These are phyloP conservation scores for Sebastes itinus DNA, from an alignment of 2,797 vertebrate genomes.

Conservation along the genomic window DNA sequence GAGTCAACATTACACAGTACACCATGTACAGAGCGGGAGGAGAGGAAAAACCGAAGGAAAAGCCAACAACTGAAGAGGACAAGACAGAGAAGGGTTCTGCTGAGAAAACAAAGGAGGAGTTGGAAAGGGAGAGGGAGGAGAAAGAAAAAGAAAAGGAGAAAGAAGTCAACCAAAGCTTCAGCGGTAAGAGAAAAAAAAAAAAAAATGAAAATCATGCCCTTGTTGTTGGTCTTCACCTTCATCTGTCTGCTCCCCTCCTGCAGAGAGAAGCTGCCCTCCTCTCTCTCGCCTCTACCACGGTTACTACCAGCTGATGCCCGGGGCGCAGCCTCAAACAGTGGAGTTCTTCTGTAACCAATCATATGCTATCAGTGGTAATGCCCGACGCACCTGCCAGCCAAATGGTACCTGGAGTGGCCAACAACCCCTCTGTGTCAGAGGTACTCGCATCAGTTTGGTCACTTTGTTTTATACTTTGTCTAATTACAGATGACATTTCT, in stretches of 20 bases:
- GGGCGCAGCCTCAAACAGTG: slow-evolving; percentile 78
- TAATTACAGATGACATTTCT: neutral
- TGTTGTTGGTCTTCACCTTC: neutral
- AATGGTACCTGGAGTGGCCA: slow-evolving; percentile 92
- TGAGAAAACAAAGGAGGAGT: slow-evolving; percentile 34
- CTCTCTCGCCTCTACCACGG: slow-evolving; percentile 89
- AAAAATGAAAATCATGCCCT: neutral
- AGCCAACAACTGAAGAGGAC: slow-evolving; percentile 20
- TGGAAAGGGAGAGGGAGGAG: slow-evolving; percentile 27
- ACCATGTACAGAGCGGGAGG: slow-evolving; percentile 63
- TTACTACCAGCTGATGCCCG: slow-evolving; percentile 82
- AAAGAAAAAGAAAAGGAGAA: slow-evolving; percentile 53
- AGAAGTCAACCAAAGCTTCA: slow-evolving; percentile 73
- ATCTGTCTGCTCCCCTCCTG: slow-evolving; percentile 15
- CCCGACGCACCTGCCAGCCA: slow-evolving; percentile 87
- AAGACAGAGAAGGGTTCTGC: slow-evolving; percentile 6
- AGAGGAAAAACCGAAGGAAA: slow-evolving; percentile 50
- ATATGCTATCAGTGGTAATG: slow-evolving; percentile 89
- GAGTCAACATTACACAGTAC: slow-evolving; percentile 65
- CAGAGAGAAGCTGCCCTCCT: slow-evolving; percentile 87
- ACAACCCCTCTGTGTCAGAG: slow-evolving; percentile 94
- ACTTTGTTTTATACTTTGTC: neutral
- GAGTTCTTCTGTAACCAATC: slow-evolving; percentile 94
- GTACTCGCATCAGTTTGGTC: slow-evolving; percentile 68
- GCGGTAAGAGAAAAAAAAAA: slow-evolving; percentile 55